These are phyloP conservation scores for Drosophila triauraria DNA, from an alignment of 1,140 invertebrate species.

Conservation along the genomic window DNA sequence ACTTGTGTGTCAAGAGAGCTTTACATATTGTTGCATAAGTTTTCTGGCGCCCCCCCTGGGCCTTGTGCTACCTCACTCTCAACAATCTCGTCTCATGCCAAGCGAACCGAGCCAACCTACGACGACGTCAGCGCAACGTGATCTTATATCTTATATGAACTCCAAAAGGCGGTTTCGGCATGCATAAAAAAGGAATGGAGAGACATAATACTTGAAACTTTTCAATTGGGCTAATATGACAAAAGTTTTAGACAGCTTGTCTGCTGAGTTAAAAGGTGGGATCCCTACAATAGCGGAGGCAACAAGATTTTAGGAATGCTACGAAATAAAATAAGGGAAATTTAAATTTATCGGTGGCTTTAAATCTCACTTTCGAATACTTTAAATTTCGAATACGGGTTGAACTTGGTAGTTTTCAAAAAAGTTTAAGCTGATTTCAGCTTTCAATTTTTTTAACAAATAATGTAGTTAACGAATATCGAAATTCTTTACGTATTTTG, in stretches of 20 bases:
- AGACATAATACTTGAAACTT: constrained; percentile 43
- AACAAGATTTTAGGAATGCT: background rate
- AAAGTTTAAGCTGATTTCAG: background rate
- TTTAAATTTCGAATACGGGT: background rate
- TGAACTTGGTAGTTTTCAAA: background rate
- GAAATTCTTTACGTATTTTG: too few species aligned
- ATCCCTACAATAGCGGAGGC: constrained; percentile 30
- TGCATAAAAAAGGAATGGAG: constrained; percentile 32
- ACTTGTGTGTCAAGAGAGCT: constrained; percentile 75
- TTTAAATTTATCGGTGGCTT: background rate
- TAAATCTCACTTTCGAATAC: background rate
- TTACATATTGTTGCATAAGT: constrained; percentile 67
- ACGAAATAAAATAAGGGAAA: background rate
- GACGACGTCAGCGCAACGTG: constrained; percentile 54
- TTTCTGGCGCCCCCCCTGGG: constrained; percentile 19
- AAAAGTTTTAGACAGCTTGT: constrained; percentile 65
- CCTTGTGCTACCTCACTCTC: background rate
- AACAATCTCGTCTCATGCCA: constrained; percentile 1
- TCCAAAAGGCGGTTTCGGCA: constrained; percentile 46
- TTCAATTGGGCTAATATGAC: constrained; percentile 66
- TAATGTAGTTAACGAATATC: too few species aligned
- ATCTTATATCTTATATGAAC: constrained; percentile 59
- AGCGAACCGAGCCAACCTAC: constrained; percentile 33
- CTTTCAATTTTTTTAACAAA: too few species aligned
- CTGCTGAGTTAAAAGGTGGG: constrained; percentile 40